Conservation (phyloP, 2,113 vertebrate species). For the Piaya cayana region DNA sequence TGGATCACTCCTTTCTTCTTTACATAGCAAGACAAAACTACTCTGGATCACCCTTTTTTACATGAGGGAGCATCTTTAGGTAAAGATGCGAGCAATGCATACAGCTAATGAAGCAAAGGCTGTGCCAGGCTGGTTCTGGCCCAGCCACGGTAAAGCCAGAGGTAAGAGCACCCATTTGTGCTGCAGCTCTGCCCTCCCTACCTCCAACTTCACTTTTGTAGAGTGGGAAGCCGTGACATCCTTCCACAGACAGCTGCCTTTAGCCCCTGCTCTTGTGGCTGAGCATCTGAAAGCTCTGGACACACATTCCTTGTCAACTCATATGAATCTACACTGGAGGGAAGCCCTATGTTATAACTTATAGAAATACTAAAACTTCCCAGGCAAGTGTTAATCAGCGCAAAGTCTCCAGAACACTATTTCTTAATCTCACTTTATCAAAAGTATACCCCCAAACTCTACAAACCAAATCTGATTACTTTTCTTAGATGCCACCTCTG, state of each 20-base stretch:
- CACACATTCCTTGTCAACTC: fast-evolving
- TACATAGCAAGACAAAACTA: background rate
- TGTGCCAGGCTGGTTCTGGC: too few species aligned
- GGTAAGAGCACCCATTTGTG: fast-evolving
- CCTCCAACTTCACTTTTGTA: background rate
- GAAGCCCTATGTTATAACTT: background rate
- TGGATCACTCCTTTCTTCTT: background rate
- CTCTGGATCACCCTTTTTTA: background rate
- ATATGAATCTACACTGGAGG: background rate
- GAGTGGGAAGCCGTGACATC: background rate
- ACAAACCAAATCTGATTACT: background rate
- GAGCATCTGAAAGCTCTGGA: background rate
- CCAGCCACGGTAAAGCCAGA: background rate
- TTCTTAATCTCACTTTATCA: background rate
- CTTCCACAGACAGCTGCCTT: too few species aligned
- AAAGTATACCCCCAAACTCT: background rate
- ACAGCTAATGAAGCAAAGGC: background rate
- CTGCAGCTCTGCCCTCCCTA: background rate
- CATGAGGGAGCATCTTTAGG: background rate
- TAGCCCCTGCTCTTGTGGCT: background rate
- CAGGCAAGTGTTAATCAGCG: background rate
- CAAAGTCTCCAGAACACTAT: background rate
- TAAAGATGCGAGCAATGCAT: background rate
- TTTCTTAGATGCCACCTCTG: background rate
- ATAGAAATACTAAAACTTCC: background rate